These are phyloP conservation scores for Calameuta idolon DNA, from an alignment of 2,888 invertebrate species.

Conservation along the genomic window DNA sequence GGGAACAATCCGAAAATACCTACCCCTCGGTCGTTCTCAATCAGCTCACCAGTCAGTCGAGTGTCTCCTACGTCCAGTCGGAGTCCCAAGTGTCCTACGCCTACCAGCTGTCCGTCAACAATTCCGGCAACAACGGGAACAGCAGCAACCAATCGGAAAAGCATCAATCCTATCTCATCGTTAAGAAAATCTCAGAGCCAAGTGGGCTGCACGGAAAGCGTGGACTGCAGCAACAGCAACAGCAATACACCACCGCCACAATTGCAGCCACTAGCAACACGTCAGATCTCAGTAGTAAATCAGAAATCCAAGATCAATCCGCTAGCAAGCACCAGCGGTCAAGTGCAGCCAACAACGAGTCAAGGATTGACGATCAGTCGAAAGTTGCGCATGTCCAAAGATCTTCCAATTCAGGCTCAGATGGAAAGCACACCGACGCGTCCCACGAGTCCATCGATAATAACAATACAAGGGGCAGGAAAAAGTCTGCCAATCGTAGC, in stretches of 20 bases:
- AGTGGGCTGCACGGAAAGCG: conserved; percentile 1
- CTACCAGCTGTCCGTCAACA: conserved; percentile 40
- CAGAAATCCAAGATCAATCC: conserved; percentile 34
- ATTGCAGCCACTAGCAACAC: background rate
- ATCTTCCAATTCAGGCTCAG: too few relatives aligned
- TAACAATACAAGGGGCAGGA: conserved; percentile 10
- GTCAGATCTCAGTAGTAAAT: conserved; percentile 18
- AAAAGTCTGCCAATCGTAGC: conserved; percentile 45
- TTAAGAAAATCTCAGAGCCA: conserved; percentile 51
- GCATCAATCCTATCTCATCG: conserved; percentile 53
- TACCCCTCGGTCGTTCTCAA: conserved; percentile 42
- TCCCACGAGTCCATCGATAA: too few relatives aligned
- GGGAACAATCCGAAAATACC: conserved; percentile 12
- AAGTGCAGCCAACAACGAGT: conserved; percentile 38
- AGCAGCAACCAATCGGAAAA: conserved; percentile 40
- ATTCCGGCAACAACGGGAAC: too few relatives aligned
- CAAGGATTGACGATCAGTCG: conserved; percentile 31
- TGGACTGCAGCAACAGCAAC: conserved; percentile 5
- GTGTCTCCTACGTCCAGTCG: conserved; percentile 44
- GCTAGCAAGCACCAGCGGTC: conserved; percentile 43
- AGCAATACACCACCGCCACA: conserved; percentile 6
- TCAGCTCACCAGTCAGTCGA: conserved; percentile 39
- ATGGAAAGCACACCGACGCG: too few relatives aligned
- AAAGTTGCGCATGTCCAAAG: conserved; percentile 34
- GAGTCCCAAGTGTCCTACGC: conserved; percentile 43